Conservation (phyloP, 2,888 invertebrate species). For the Eumacrocentrus americanus region DNA sequence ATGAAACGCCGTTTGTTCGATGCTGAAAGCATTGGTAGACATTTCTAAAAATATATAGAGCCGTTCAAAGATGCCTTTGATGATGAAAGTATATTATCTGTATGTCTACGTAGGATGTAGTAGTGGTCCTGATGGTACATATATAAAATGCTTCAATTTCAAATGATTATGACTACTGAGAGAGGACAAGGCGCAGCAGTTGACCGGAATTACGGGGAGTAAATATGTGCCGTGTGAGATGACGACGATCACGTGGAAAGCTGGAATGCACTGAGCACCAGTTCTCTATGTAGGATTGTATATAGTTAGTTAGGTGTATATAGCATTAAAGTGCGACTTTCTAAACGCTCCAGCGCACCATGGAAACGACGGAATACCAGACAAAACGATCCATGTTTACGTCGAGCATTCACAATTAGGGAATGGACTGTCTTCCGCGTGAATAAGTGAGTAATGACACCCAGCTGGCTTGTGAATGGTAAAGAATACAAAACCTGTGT, state of each 20-base stretch:
- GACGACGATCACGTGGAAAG: conserved; percentile 26
- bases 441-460: too few species aligned
- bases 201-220: conserved; percentile 21
- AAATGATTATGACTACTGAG: background rate
- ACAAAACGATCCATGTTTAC: background rate
- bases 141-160: background rate
- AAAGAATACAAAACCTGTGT: too few species aligned
- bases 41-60: background rate
- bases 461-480: too few species aligned
- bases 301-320: conserved; percentile 6
- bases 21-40: background rate
- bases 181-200: background rate
- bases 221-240: conserved; percentile 4
- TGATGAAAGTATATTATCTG: too few species aligned
- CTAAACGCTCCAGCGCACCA: conserved; percentile 14
- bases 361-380: background rate
- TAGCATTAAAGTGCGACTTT: conserved; percentile 18
- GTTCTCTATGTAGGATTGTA: background rate
- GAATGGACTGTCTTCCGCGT: too few species aligned
- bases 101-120: too few species aligned
- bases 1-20: conserved; percentile 12
- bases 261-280: conserved; percentile 23
- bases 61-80: background rate
- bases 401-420: too few species aligned
- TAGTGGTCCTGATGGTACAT: background rate